phyloP scores from a whole-genome alignment of 2,888 invertebrate genomes.

The Lymantria dispar region DNA sequence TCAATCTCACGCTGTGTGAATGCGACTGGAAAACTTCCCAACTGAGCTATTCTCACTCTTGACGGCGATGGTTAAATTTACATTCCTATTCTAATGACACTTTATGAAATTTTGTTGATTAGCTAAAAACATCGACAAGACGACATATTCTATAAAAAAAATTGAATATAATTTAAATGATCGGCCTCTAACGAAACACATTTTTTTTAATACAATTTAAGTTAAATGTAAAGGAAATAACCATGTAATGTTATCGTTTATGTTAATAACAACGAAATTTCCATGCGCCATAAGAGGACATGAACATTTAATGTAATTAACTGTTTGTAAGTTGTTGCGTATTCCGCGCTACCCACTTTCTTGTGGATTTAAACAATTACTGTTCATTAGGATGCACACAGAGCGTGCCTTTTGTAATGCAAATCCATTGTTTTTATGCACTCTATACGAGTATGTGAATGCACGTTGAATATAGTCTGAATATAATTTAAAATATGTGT shows the following conservation, averaged over 20 bases:
- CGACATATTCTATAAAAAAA: too few species aligned
- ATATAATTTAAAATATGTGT: conserved; percentile 25
- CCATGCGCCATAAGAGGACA: conserved; percentile 32
- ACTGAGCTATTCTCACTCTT: too few species aligned
- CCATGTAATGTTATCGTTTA: neutral
- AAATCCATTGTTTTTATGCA: conserved; percentile 63
- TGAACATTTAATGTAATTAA: conserved; percentile 53
- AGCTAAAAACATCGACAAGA: too few species aligned
- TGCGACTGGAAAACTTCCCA: too few species aligned
- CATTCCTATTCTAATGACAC: too few species aligned
- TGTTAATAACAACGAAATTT: neutral
- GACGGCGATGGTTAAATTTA: too few species aligned
- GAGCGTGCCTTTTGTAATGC: conserved; percentile 61
- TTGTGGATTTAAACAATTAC: conserved; percentile 72
- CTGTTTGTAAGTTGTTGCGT: conserved; percentile 49
- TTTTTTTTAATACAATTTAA: too few species aligned
- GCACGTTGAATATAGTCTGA: conserved; percentile 20
- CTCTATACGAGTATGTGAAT: conserved; percentile 29
- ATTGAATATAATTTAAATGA: too few species aligned
- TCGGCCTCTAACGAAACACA: too few species aligned
- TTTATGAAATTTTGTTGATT: too few species aligned
- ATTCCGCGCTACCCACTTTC: conserved; percentile 46
- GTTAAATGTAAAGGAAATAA: too few species aligned
- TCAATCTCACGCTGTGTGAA: too few species aligned
- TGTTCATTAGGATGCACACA: conserved; percentile 65